Evolutionary conservation across 2,888 invertebrate species (phyloP), one percentile per base, ranked within the genome.

Genomic region (Alviniconcha strummeri): DNA sequence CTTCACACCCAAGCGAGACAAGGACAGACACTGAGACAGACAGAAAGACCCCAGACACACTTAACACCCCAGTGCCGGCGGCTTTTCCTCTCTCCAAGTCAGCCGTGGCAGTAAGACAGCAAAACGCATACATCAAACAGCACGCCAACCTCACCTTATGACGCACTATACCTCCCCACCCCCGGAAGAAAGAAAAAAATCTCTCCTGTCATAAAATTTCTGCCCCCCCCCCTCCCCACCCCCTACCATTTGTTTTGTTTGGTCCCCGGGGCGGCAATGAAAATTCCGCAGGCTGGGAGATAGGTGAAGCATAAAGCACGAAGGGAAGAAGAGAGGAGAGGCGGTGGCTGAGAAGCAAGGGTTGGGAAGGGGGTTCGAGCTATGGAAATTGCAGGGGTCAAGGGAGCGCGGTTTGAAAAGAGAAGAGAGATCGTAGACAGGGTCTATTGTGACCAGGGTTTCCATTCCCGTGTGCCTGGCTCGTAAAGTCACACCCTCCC

Each of bases 261-360:
- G 56, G 71, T 72, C 57, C 75, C 36, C 15, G 80, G 71, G 80
- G 56, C 55, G 15, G 80, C 71, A 67, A 80, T 80, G 80, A 80
- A 80, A 80, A 80, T 80, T 80, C 80, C 72, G 52, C 56, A 11
- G 69, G n/a, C 80, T 80, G 64, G 80, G 80, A 80, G 80, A 80
- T 55, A 80, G 56, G 56, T 52, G 80, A 80, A 67, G 79, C 79
- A 55, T 54, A 15, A n/a, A 71, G 71, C 5, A 17, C n/a, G 19
- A 13, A 19, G 19, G 7, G 5, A 71, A 71, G 17, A 8, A n/a
- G n/a, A 71, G 19, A 19, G n/a, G 8, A 19, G 71, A 71, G 69
- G 19, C n/a, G 72, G 52, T 52, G 72, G 52, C 19, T 19, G 71
- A 71, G 13, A 36, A 9, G 19, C 11, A 13, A 15, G 64, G 64